Conservation (phyloP, 2,113 vertebrate genomes). For the Smithornis capensis region DNA sequence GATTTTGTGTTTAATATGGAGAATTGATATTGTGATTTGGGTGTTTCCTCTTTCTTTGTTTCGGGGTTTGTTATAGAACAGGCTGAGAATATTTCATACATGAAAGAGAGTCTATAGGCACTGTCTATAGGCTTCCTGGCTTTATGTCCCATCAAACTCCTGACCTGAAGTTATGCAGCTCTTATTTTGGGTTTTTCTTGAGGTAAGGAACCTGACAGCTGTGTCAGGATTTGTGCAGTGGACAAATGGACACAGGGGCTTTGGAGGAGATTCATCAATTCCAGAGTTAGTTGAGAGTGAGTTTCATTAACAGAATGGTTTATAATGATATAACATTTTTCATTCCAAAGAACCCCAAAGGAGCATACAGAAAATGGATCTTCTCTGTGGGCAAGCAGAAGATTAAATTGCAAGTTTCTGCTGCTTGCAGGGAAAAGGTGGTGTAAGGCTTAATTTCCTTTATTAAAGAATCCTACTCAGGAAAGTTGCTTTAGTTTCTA, state of each 20-base stretch:
- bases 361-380: neutral
- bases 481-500: neutral
- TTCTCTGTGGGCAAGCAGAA: neutral
- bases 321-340: neutral
- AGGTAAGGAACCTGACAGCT: neutral
- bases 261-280: neutral
- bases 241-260: neutral
- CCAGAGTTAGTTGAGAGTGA: neutral
- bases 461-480: neutral
- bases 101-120: neutral
- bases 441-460: neutral
- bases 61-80: neutral
- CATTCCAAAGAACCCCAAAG: constrained; percentile 30
- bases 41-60: neutral
- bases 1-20: neutral
- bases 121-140: neutral
- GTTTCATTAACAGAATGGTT: constrained; percentile 29
- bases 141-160: neutral
- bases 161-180: neutral
- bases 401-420: constrained; percentile 42
- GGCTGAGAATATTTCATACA: neutral
- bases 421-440: neutral
- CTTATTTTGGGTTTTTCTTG: neutral
- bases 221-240: neutral
- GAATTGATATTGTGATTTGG: neutral